Evolutionary conservation across 2,797 vertebrate species (phyloP), one percentile per base, ranked within the genome.

Genomic region (Knipowitschia caucasica): DNA sequence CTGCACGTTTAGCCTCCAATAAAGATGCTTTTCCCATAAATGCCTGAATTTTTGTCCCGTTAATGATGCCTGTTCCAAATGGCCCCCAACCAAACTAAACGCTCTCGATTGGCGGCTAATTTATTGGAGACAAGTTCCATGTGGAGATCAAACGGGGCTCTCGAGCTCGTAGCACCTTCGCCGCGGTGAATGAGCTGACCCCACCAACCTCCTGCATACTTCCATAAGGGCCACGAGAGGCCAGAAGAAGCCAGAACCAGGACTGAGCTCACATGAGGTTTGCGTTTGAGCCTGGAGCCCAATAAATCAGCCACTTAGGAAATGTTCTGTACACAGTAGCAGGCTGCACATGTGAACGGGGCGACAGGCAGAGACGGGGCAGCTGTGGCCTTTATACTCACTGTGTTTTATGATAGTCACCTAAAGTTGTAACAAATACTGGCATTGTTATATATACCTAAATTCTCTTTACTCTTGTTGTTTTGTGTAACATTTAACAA

Each of bases 131-230:
- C 78, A 65, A 85, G 84, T 68, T 5, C 71, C 88, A 46, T 77
- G 62, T 75, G 18, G 82, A 82, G 90, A 90, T 91, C 89, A 91
- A 89, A 90, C 75, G 4, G 57, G 74, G 68, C 27, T 50, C 61
- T 76, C 80, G 77, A 35, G 50, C 86, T 82, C 55, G 73, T 79
- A 79, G 86, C 87, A 89, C 88, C 86, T 89, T 79, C 60, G 51
- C 59, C 61, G 84, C 80, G 73, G 80, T 88, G 87, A 89, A 84
- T 87, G 83, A 75, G 75, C 73, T 80, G 88, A 91, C 85, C 84
- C 67, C 68, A 47, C 64, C 64, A 82, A 76, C 84, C 85, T 74
- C 30, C 26, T 62, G 70, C 77, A 77, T 88, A 80, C 84, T 86
- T 88, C 74, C 69, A 73, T 75, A 75, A 74, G 71, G 77, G 72